Conservation (phyloP, 2,113 vertebrate genomes). For the Nannospalax galili region DNA sequence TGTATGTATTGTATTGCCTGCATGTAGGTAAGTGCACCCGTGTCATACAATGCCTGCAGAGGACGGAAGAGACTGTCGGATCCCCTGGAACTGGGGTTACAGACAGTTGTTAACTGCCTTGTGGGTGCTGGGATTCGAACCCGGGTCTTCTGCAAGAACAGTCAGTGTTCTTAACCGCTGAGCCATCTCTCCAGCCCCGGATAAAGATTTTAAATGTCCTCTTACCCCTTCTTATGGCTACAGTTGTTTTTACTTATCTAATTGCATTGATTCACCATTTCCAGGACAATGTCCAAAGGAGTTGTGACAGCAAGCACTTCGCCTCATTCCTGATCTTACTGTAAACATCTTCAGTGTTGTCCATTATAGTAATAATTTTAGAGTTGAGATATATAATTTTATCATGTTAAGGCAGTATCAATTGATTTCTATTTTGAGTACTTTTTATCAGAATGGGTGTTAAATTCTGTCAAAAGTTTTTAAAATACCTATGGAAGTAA, state of each 20-base stretch:
- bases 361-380: neutral
- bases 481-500: slow-evolving; percentile 39
- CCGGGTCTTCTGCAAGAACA: too few relatives aligned
- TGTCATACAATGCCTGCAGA: too few relatives aligned
- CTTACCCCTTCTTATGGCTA: slow-evolving; percentile 7
- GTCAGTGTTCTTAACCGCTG: too few relatives aligned
- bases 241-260: slow-evolving; percentile 25
- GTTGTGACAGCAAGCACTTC: neutral
- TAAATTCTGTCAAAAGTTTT: slow-evolving; percentile 47
- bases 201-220: neutral
- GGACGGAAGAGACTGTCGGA: too few relatives aligned
- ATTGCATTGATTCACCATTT: slow-evolving; percentile 6
- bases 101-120: too few relatives aligned
- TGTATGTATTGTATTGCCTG: too few relatives aligned
- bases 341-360: slow-evolving; percentile 20
- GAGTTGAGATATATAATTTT: slow-evolving; percentile 18
- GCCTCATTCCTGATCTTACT: neutral
- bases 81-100: too few relatives aligned
- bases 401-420: slow-evolving; percentile 32
- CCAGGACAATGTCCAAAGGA: neutral
- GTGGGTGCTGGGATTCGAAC: too few relatives aligned
- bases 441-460: slow-evolving; percentile 7
- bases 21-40: too few relatives aligned
- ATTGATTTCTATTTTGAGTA: slow-evolving; percentile 29
- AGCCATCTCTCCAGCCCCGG: too few relatives aligned